Evolutionary conservation across 1,140 invertebrate genomes (phyloP), one percentile per base, ranked within the genome.

Genomic region (Hycleus cichorii): DNA sequence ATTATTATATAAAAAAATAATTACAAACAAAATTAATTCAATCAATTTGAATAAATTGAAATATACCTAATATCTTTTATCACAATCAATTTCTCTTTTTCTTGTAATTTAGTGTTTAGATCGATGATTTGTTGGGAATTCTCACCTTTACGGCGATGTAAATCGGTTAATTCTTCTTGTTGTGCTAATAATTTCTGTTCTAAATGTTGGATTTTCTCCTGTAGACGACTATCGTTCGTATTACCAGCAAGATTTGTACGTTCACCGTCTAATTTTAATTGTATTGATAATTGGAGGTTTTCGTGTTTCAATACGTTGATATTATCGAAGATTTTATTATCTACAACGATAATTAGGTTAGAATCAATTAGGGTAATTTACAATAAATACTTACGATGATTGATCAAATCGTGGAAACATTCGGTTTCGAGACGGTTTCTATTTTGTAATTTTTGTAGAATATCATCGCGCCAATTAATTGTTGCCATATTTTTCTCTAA

Each of bases 81-180:
- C 27, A 81, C 77, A 46, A 93, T 66, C 59, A 85, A 78, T 71
- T 91, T 90, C 63, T 92, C 90, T 69, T 90, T 86, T 63, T 94
- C 90, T 75, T 93, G 89, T 12, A 96, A 74, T 75, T 84, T 85
- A 58, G 85, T 81, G 78, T 92, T 94, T 2, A 97, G 77, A 74
- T 92, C 91, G 46, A 97, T 89, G 56, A 97, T 90, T 77, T 93
- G 87, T 72, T 96, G 93, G 0, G 91, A 83, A 80, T 95, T 91
- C 77, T 97, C 93, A 49, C 93, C 90, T 75, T 91, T 85, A 52
- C 88, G 81, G 67, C 88, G 83, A 71, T 95, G 93, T 27, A 97
- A 72, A 51, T 90, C 91, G 6, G 93, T 94, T 3, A 97, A 75
- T 74, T 97, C 94, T 78, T 97, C 94, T 72, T 95, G 92, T 71